Percentiles rank a stretch among this genome's conserved stretches.
phyloP scores from a whole-genome alignment of 2,113 vertebrate species.

The Ochotona princeps region DNA sequence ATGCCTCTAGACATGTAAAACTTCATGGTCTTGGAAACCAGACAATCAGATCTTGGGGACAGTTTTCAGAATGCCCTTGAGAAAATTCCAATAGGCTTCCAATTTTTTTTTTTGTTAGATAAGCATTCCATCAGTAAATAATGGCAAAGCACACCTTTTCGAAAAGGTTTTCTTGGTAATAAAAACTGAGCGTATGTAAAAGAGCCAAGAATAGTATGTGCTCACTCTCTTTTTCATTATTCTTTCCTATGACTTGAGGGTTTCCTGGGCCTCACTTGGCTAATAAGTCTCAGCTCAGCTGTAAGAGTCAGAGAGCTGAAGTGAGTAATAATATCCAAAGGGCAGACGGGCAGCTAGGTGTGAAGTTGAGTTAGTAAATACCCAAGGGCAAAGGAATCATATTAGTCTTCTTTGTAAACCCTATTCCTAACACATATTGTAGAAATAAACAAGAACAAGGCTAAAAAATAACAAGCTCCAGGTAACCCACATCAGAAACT shows the following conservation, averaged over 20 bases:
- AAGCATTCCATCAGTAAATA: neutral
- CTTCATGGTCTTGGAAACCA: neutral
- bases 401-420: neutral
- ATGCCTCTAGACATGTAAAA: neutral
- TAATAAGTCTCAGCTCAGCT: neutral
- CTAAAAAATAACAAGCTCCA: neutral
- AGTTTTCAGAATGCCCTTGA: neutral
- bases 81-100: neutral
- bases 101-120: neutral
- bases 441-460: neutral
- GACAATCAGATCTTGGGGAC: neutral
- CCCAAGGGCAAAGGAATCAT: neutral
- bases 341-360: neutral
- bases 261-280: neutral
- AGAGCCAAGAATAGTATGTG: neutral
- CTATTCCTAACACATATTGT: neutral
- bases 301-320: neutral
- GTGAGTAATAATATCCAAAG: neutral
- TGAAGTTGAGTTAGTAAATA: slow-evolving; percentile 5
- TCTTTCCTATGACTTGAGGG: neutral
- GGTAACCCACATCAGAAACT: neutral
- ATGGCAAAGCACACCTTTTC: neutral
- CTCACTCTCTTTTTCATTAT: neutral
- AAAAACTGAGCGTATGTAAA: neutral
- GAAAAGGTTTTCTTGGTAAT: neutral